Base-by-base conservation (phyloP, 2,888 invertebrate species). In the Acleris emargana region DNA sequence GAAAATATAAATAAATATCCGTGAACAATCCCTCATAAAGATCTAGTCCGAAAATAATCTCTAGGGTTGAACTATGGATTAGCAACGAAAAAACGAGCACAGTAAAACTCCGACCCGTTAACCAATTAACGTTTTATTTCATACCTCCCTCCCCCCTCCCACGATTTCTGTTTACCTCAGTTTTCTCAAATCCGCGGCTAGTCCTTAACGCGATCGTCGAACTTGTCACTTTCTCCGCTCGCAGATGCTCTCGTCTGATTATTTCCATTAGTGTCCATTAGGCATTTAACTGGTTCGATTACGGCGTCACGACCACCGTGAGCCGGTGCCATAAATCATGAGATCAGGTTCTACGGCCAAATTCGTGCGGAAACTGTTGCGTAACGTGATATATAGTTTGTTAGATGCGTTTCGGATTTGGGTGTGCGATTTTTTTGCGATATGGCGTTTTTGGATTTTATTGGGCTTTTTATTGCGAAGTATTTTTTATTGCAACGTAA, bases 211-310 rank as follows among this genome's bases (percentile, higher is more conserved):
- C 64, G 71, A 73, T 74, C 74, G 69, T 77, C 81, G 76, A 81
- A 78, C 80, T 83, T 85, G 84, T 87, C 87, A 87, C 90, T 90
- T 89, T 91, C 90, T 86, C 89, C 76, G 67, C 67, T 83, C 83
- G 80, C 85, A 83, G 91, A 91, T 90, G 86, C 76, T 84, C 86
- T 85, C 83, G 80, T 73, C 77, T 76, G 89, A 91, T 91, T 83
- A 89, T 87, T 86, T 85, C 88, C 89, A 91, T 91, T 91, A 91
- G 88, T 81, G 84, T 83, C 91, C 91, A 91, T 91, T 91, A 91
- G 86, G 84, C 82, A 83, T 89, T 88, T 89, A 88, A 87, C 90
- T 88, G 83, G 89, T 89, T 89, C 87, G 88, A 90, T 88, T 87
- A 86, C 87, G 80, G 73, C 81, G 87, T 87, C 91, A 90, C 89